A percentile compares a stretch with the other conserved stretches of the same genome.
Conservation (phyloP, 1,140 invertebrate genomes). For the Bombus difficillimus region DNA sequence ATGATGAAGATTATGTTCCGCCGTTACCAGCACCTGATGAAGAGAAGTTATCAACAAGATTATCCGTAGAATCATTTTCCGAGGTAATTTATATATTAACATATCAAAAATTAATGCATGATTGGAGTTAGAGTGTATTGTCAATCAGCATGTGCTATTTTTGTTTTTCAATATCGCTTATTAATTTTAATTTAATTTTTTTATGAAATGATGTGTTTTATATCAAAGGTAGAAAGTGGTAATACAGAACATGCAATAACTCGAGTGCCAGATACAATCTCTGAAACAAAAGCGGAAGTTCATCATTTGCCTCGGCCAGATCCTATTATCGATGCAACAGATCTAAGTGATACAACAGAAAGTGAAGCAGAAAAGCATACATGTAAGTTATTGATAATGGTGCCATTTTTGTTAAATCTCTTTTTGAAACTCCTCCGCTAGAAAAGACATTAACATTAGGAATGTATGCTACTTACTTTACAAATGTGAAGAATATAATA, state of each 20-base stretch:
- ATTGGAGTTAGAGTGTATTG: neutral
- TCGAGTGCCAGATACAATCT: conserved; percentile 51
- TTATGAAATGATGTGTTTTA: conserved; percentile 3
- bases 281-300: conserved; percentile 56
- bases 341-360: conserved; percentile 92
- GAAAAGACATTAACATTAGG: neutral
- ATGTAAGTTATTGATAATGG: conserved; percentile 61
- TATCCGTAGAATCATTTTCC: conserved; percentile 84
- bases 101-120: neutral
- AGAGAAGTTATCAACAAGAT: conserved; percentile 82
- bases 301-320: conserved; percentile 66
- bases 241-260: conserved; percentile 65
- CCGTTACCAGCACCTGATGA: conserved; percentile 82
- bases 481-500: neutral
- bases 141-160: neutral
- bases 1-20: conserved; percentile 94
- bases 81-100: conserved; percentile 77
- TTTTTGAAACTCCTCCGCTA: neutral
- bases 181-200: neutral
- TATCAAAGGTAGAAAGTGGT: conserved; percentile 65
- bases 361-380: conserved; percentile 88
- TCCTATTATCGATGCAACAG: conserved; percentile 84
- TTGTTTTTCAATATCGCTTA: neutral
- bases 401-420: neutral
- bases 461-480: neutral